Evolutionary conservation across 2,797 vertebrate species (phyloP), one percentile per base, ranked within the genome.

Genomic region (Acipenser ruthenus): DNA sequence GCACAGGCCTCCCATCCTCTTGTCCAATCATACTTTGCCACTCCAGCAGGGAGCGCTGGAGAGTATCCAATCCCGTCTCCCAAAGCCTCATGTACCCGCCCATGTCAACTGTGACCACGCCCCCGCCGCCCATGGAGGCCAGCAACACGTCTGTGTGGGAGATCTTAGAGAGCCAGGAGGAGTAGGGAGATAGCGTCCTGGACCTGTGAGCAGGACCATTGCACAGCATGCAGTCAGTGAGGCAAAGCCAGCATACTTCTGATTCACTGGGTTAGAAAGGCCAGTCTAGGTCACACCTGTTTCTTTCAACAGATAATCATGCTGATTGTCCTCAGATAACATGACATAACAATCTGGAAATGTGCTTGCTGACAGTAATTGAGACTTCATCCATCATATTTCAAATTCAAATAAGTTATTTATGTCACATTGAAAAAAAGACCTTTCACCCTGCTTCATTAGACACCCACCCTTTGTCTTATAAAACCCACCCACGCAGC

Each of bases 21-120:
- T 90, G 79, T 3, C 96, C 97, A n/a, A 99, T 94, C 96, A 99
- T 94, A 71, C 90, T 95, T 75, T 87, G 95, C 97, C 97, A 99
- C 2, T 99, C 95, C 84, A 91, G 83, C 68, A 99, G 88, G 0
- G 97, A 99, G 4, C 78, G 88, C 79, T 95, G 93, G 60, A 99
- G 87, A 12, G 78, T 87, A 53, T 93, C 93, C 56, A 93, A 70
- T 64, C 93, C 95, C 0, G 94, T 98, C 78, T 99, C 96, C 97
- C 97, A 99, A 0, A 97, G 86, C n/a, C 96, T 84, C 65, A 97
- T 76, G 3, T 76, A 81, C 0, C 97, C 97, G 7, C 93, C 96
- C 93, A 92, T 91, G 60, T 99, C 97, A 66, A 99, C 95, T 0
- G 87, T 95, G 66, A 94, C 92, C 64, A 97, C 84, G 0, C 93